A percentile compares a stretch with the other conserved stretches of the same genome.
Evolutionary conservation across 2,113 vertebrate genomes (phyloP).

Genomic region (Mugil cephalus): DNA sequence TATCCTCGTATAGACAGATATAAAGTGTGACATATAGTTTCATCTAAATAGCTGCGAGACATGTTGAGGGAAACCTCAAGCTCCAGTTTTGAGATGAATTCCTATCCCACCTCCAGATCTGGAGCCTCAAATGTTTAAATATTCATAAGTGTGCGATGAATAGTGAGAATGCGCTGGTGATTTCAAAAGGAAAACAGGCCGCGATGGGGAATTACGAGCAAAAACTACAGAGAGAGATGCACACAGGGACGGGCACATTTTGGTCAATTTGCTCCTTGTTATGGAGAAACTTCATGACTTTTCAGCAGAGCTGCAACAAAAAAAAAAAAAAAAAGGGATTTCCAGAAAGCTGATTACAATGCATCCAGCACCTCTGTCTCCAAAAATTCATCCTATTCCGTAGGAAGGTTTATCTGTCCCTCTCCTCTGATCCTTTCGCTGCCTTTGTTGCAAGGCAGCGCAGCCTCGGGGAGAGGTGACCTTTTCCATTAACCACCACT

Average conservation of each 20-base stretch:
- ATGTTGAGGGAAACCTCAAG: constrained; percentile 6
- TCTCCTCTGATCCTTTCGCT: constrained; percentile 45
- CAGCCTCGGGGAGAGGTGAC: constrained; percentile 71
- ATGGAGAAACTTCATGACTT: constrained; percentile 17
- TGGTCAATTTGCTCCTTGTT: constrained; percentile 27
- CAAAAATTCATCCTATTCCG: neutral
- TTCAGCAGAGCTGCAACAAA: neutral
- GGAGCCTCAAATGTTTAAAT: constrained; percentile 47
- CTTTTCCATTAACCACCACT: constrained; percentile 75
- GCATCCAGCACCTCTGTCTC: constrained; percentile 22
- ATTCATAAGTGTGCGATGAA: constrained; percentile 51
- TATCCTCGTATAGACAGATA: constrained; percentile 1
- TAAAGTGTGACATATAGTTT: neutral
- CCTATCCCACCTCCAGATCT: constrained; percentile 41
- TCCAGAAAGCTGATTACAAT: constrained; percentile 25
- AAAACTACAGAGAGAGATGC: constrained; percentile 25
- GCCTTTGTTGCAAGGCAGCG: constrained; percentile 39
- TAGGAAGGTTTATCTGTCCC: constrained; percentile 42
- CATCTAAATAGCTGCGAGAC: constrained; percentile 26
- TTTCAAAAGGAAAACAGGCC: constrained; percentile 28
- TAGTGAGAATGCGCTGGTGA: constrained; percentile 13
- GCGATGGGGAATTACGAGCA: neutral
- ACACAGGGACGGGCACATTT: constrained; percentile 23
- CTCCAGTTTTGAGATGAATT: constrained; percentile 39
- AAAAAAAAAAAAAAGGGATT: no score